Evolutionary conservation across 2,113 vertebrate species (phyloP).

Genomic region (Corydoras sp.): DNA sequence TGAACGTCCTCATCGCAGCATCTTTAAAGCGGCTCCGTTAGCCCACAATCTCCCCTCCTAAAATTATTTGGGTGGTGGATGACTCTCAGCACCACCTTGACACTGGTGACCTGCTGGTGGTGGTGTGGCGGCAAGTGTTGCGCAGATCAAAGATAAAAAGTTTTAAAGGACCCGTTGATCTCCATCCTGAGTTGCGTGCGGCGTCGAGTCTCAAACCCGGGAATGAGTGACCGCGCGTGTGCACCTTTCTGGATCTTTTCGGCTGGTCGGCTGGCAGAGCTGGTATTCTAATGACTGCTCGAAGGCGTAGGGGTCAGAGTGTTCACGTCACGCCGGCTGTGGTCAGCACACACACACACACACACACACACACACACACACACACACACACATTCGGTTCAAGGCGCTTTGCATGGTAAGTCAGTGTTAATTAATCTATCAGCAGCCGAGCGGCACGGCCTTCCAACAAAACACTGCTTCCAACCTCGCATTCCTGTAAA

Average conservation of each 20-base stretch:
- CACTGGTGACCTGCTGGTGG: too few relatives aligned
- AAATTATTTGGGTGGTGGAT: not conserved
- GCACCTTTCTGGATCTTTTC: slow-evolving; percentile 27
- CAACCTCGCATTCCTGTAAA: slow-evolving; percentile 28
- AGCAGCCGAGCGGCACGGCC: slow-evolving; percentile 52
- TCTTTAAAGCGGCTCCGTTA: too few relatives aligned
- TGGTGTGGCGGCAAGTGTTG: too few relatives aligned
- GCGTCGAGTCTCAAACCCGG: not conserved
- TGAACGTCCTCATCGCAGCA: too few relatives aligned
- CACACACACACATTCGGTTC: slow-evolving; percentile 55
- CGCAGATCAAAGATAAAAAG: too few relatives aligned
- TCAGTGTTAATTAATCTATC: slow-evolving; percentile 72
- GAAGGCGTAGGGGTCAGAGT: slow-evolving; percentile 58
- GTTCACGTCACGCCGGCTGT: slow-evolving; percentile 60
- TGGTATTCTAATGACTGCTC: slow-evolving; percentile 54
- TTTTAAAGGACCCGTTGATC: too few relatives aligned
- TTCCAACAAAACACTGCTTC: slow-evolving; percentile 36
- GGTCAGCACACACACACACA: slow-evolving; percentile 36
- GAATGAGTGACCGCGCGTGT: slow-evolving; percentile 4
- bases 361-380: slow-evolving; percentile 38
- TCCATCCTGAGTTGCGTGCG: too few relatives aligned
- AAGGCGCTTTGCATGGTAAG: slow-evolving; percentile 68
- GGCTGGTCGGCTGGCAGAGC: slow-evolving; percentile 53
- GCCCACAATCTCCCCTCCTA: not conserved
- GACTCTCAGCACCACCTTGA: not conserved